Evolutionary conservation across 2,888 invertebrate genomes (phyloP).

Genomic region (Tachina lurida): DNA sequence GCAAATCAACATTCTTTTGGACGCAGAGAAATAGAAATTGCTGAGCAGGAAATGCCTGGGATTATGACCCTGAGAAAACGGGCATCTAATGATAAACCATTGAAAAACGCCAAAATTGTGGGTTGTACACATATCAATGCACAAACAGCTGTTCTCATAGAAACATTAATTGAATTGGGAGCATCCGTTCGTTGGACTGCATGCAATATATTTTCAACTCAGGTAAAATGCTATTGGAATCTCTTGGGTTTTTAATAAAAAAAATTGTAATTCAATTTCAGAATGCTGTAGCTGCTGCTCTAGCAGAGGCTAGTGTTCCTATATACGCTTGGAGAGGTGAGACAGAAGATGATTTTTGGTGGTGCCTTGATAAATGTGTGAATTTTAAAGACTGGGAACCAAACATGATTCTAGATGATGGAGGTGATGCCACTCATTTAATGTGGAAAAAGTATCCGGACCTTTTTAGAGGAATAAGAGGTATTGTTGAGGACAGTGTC

Average conservation of each 20-base stretch:
- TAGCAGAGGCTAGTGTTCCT: slow-evolving; percentile 93
- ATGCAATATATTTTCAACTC: slow-evolving; percentile 98
- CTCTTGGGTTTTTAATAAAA: not conserved
- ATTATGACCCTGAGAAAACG: slow-evolving; percentile 96
- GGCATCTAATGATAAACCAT: slow-evolving; percentile 95
- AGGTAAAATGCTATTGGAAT: slow-evolving; percentile 82
- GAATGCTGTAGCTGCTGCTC: slow-evolving; percentile 97
- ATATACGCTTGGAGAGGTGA: slow-evolving; percentile 98
- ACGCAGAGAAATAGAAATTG: slow-evolving; percentile 97
- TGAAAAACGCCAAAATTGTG: slow-evolving; percentile 96
- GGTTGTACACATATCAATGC: slow-evolving; percentile 99
- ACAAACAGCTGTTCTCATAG: slow-evolving; percentile 96
- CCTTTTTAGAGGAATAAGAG: slow-evolving; percentile 95
- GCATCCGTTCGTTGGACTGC: slow-evolving; percentile 97
- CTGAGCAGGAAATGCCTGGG: slow-evolving; percentile 99
- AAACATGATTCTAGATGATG: slow-evolving; percentile 98
- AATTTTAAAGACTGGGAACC: slow-evolving; percentile 96
- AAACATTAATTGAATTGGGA: slow-evolving; percentile 93
- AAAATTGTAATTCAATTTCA: slow-evolving; percentile 80
- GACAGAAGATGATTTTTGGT: slow-evolving; percentile 99
- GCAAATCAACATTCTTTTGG: slow-evolving; percentile 94
- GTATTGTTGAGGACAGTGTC: slow-evolving; percentile 98
- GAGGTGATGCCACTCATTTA: slow-evolving; percentile 97
- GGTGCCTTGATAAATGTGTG: slow-evolving; percentile 97
- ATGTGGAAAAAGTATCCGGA: slow-evolving; percentile 97